Base-by-base conservation (phyloP, 2,113 vertebrate species). In the Terrapene triunguis region DNA sequence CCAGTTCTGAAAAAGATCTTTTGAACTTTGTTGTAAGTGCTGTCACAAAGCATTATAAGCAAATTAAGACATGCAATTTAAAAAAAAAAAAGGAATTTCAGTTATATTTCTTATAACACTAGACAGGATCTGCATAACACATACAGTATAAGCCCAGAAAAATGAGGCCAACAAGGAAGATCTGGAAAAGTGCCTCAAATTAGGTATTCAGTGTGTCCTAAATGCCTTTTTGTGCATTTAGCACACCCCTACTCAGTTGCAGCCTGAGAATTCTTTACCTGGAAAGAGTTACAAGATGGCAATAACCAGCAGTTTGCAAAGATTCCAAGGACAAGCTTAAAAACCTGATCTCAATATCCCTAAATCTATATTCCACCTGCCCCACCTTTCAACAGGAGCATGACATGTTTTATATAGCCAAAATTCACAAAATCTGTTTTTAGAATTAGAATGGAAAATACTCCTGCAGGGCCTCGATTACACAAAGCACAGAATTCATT, bases 201-300 rank as follows among this genome's bases (percentile, higher is more conserved):
- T 72, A 72, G 65, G 35, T 19, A 65, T 16, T 65, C 62, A 35
- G 32, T 72, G 35, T 38, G 19, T 72, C n/a, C 19, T 72, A n/a
- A 21, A 38, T 72, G 65, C 35, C 13, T 76, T 44, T 25, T 24
- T 42, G 21, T 44, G n/a, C 11, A 22, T 78, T 16, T 78, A 78
- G 24, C 11, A 47, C 13, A 27, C 19, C 24, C 10, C 44, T 44
- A 76, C 12, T 27, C 11, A 76, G 72, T 10, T 27, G 72, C 9
- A 42, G 12, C 6, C 72, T 42, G 6, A 25, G 38, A 27, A 44
- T 88, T 94, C 44, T 85, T 92, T 81, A 88, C 35, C 82, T 80
- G 47, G 8, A 53, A 94, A 91, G 0, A 0, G 44, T 22, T 89
- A 17, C 14, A 57, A 83, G 1, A 53, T 10, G 2, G 14, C 54